Evolutionary conservation across 2,888 invertebrate species (phyloP), one percentile per base, ranked within the genome.

Genomic region (Cremastobaeus sp.): DNA sequence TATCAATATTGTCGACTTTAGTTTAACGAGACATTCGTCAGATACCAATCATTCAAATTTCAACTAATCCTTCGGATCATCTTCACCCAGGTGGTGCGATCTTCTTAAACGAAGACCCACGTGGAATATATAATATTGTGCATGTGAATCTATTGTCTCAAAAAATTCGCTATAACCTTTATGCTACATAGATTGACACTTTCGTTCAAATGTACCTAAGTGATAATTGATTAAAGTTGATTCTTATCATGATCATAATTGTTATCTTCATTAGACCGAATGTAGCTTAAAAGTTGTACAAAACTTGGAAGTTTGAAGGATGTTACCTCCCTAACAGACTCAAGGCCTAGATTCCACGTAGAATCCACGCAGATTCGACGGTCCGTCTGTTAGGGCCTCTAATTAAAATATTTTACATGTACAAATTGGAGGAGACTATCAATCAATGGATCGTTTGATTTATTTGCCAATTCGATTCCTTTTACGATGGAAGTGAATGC

Each of bases 1-100:
- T 52, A 45, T 55, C 47, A 48, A 15, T 34, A 28, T 41, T 54
- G 54, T 54, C 54, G 54, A 35, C 39, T 43, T 48, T 66, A 32
- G 50, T 59, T 35, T 20, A 37, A 60, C 35, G 43, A 72, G 45
- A 50, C 35, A 60, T 60, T 72, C 54, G 48, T 65, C 55, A 72
- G 55, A 37, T 54, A 54, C 50, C 47, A 30, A 70, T 52, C 15
- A n/a, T 14, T 11, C 11, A 20, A 30, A 28, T 25, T 6, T 32
- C 25, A 48, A 43, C 15, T 21, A 41, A 35, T 43, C 52, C 52
- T 59, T 64, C 39, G 57, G 35, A 45, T 71, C 43, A 59, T 59
- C 52, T 43, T 28, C n/a, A 43, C 57, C 50, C 50, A 48, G 30
- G 52, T 12, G 28, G 43, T 41, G 21, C 47, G 25, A 52, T 64